Evolutionary conservation across 37 sponge, comb jelly and placozoan genomes (phyloP).

Genomic region (Chondrosia reniformis): DNA sequence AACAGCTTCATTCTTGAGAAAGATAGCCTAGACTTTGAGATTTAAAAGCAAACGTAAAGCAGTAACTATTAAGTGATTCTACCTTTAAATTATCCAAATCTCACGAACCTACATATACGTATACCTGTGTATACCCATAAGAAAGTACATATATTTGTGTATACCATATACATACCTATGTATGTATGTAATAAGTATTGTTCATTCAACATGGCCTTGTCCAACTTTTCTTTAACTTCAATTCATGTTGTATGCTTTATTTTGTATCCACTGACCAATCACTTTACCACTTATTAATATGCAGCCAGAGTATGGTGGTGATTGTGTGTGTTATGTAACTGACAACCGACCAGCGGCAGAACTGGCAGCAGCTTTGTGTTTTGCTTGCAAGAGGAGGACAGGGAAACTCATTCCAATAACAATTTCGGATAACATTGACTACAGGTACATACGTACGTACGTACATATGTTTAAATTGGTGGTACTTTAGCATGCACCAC

Average conservation of each 20-base stretch:
- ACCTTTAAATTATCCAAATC: background rate
- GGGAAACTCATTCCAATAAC: conserved; percentile 32
- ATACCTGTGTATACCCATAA: too few species aligned
- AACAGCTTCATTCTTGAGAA: too few species aligned
- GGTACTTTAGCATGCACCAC: too few species aligned
- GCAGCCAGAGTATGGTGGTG: conserved; percentile 50
- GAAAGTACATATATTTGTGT: background rate
- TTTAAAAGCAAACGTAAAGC: too few species aligned
- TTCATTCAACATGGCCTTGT: background rate
- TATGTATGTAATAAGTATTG: background rate
- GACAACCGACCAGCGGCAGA: conserved; percentile 52
- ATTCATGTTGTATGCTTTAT: background rate
- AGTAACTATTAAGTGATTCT: background rate
- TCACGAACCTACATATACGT: background rate
- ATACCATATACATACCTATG: background rate
- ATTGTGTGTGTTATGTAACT: conserved; percentile 49
- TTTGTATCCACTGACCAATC: background rate
- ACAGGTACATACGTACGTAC: too few species aligned
- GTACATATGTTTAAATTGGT: too few species aligned
- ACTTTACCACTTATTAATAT: background rate
- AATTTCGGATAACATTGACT: conserved; percentile 29
- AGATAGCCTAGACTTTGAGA: too few species aligned
- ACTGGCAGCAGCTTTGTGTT: conserved; percentile 46
- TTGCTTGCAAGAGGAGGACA: conserved; percentile 36
- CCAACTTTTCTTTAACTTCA: background rate